Percentiles rank a stretch among this genome's conserved stretches.
phyloP scores from a whole-genome alignment of 2,113 vertebrate genomes.

The Takifugu bimaculatus region DNA sequence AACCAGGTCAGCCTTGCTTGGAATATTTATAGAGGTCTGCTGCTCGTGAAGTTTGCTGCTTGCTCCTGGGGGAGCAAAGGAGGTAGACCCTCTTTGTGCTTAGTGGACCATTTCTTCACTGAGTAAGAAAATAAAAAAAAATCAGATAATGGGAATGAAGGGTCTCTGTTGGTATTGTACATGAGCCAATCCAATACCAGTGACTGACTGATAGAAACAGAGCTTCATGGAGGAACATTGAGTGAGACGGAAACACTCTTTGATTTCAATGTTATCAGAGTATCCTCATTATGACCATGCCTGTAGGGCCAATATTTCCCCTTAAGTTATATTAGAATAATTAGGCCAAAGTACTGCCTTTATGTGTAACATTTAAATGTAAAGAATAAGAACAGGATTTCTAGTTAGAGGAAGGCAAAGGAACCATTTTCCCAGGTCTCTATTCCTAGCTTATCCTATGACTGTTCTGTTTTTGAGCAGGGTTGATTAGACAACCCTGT shows the following conservation, averaged over 20 bases:
- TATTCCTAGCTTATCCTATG: conserved; percentile 1
- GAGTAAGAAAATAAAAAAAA: conserved; percentile 44
- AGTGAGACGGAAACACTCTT: not conserved
- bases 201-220: conserved; percentile 13
- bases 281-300: not conserved
- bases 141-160: conserved; percentile 17
- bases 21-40: conserved; percentile 76
- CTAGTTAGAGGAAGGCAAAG: not conserved
- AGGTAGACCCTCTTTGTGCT: conserved; percentile 63
- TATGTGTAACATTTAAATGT: not conserved
- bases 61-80: conserved; percentile 47
- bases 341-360: not conserved
- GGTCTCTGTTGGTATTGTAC: conserved; percentile 19
- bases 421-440: conserved; percentile 8
- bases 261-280: not conserved
- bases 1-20: conserved; percentile 78
- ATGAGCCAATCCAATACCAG: conserved; percentile 23
- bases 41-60: conserved; percentile 60
- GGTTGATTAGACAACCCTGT: too few species aligned
- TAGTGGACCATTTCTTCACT: conserved; percentile 46
- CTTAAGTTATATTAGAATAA: not conserved
- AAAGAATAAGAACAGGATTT: not conserved
- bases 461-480: not conserved
- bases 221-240: conserved; percentile 7
- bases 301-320: not conserved